These are phyloP conservation scores for Natrix natrix DNA, from an alignment of 2,797 vertebrate genomes.

Conservation along the genomic window DNA sequence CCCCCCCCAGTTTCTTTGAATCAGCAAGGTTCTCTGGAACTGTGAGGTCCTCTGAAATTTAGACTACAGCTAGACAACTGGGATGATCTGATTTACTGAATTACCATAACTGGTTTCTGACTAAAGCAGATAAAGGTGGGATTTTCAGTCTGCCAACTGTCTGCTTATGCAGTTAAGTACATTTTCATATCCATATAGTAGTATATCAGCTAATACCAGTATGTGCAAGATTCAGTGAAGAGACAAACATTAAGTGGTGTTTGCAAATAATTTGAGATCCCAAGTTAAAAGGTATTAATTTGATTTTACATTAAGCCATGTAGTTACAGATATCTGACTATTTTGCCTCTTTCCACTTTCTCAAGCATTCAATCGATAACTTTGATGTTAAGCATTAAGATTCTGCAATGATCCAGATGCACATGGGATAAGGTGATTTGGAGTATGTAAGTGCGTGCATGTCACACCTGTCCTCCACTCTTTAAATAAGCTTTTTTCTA, in stretches of 20 bases:
- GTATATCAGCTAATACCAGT: background rate
- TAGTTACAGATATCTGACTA: background rate
- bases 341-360: background rate
- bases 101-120: background rate
- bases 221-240: background rate
- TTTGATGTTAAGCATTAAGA: slow-evolving; percentile 3
- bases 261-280: background rate
- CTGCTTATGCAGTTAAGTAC: background rate
- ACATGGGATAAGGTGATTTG: background rate
- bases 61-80: background rate
- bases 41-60: background rate
- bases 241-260: background rate
- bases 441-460: background rate
- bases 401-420: background rate
- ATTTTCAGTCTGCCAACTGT: too few relatives aligned
- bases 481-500: background rate
- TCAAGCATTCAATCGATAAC: background rate
- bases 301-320: background rate
- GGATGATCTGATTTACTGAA: background rate
- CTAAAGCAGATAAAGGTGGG: background rate
- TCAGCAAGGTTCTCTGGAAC: background rate
- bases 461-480: background rate
- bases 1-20: background rate
- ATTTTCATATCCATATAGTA: background rate
- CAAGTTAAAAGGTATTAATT: background rate